These are phyloP conservation scores for Emys orbicularis DNA, from an alignment of 2,797 vertebrate species.

Conservation along the genomic window DNA sequence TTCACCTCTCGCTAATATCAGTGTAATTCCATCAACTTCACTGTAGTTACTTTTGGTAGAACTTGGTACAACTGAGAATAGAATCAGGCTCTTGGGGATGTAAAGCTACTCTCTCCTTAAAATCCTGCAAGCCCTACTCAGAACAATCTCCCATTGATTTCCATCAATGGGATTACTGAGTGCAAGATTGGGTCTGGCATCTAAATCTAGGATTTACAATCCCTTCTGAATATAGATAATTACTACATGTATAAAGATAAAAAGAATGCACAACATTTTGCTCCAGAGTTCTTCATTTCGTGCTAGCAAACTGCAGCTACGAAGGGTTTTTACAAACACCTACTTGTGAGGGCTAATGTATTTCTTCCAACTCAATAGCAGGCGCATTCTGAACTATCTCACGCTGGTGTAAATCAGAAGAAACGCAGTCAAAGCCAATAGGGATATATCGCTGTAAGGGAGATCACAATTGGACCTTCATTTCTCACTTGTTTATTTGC, in stretches of 20 bases:
- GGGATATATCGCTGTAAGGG: neutral
- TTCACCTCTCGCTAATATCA: neutral
- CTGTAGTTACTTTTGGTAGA: neutral
- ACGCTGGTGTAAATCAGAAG: neutral
- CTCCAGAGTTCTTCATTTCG: neutral
- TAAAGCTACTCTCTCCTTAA: neutral
- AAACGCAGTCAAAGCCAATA: neutral
- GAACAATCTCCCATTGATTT: neutral
- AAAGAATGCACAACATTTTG: neutral
- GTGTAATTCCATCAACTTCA: neutral
- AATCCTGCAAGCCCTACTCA: neutral
- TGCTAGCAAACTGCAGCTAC: neutral
- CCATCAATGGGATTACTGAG: neutral
- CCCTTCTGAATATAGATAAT: neutral
- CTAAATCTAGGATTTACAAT: neutral
- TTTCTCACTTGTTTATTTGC: neutral
- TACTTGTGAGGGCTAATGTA: neutral
- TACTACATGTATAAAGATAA: neutral
- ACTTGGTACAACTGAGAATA: neutral
- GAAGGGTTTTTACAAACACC: neutral
- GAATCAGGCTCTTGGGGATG: neutral
- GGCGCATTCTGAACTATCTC: neutral
- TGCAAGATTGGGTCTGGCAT: neutral
- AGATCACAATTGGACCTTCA: neutral
- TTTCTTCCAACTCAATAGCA: neutral